A percentile compares a stretch with the other conserved stretches of the same genome.
Conservation (phyloP, 2,113 vertebrate genomes). For the Mustela nigripes region DNA sequence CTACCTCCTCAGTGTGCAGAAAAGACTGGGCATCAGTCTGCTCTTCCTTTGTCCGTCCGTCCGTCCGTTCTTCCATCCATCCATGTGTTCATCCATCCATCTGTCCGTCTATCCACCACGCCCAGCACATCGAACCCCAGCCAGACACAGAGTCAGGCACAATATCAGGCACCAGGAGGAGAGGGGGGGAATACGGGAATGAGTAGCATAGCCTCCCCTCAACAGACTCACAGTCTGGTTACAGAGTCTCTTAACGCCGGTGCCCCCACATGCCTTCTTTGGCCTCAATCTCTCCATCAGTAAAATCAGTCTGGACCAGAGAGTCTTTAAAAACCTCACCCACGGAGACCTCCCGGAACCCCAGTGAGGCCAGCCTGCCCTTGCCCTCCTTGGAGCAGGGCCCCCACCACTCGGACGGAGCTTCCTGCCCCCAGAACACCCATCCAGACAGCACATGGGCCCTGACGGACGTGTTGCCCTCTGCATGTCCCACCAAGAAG, state of each 20-base stretch:
- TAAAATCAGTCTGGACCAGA: not conserved
- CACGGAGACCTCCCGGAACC: not conserved
- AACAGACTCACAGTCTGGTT: not conserved
- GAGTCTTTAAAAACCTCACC: not conserved
- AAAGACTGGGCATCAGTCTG: not conserved
- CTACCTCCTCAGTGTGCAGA: not conserved
- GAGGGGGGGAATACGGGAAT: no score
- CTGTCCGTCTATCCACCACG: not conserved
- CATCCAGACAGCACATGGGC: not conserved
- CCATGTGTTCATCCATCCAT: rapidly evolving
- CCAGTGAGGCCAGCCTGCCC: not conserved
- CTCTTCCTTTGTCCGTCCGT: not conserved
- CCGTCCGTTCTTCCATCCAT: not conserved
- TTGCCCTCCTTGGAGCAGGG: not conserved
- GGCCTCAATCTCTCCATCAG: not conserved
- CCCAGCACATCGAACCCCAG: not conserved
- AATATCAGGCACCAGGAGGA: not conserved
- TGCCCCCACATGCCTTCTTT: rapidly evolving
- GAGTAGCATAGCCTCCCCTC: rapidly evolving
- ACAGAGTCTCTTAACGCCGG: not conserved
- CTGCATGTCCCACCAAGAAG: not conserved
- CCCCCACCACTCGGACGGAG: not conserved
- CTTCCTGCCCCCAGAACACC: not conserved
- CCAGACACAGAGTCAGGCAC: not conserved
- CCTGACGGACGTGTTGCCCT: not conserved